These are phyloP conservation scores for Tetropium fuscum DNA, from an alignment of 2,888 invertebrate genomes.

Conservation along the genomic window DNA sequence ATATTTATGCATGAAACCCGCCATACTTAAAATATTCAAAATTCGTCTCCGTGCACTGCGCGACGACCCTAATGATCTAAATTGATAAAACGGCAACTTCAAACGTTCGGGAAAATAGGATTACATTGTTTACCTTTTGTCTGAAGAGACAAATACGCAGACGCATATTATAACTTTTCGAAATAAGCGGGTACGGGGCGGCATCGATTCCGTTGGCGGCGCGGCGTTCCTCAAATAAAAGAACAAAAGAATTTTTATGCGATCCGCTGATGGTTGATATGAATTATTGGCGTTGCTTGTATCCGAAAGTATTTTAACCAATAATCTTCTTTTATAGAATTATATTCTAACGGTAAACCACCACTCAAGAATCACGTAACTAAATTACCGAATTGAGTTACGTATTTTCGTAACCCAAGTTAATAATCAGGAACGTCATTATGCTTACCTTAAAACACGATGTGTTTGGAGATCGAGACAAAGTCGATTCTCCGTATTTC, in stretches of 20 bases:
- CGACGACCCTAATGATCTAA: conserved; percentile 39
- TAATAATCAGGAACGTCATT: too few species aligned
- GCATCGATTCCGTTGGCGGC: conserved; percentile 34
- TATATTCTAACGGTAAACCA: too few species aligned
- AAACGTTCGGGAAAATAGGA: conserved; percentile 50
- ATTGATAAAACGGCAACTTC: conserved; percentile 50
- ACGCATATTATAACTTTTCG: conserved; percentile 41
- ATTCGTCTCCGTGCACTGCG: conserved; percentile 17
- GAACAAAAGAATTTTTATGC: conserved; percentile 42
- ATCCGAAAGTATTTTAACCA: too few species aligned
- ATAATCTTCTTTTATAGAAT: too few species aligned
- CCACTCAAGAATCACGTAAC: too few species aligned
- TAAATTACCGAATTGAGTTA: too few species aligned
- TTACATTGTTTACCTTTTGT: conserved; percentile 50
- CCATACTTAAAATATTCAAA: conserved; percentile 45
- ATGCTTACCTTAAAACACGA: too few species aligned
- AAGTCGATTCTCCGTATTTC: too few species aligned
- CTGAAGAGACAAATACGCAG: conserved; percentile 41
- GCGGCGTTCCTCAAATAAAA: conserved; percentile 33
- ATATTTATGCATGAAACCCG: conserved; percentile 34
- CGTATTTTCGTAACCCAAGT: too few species aligned
- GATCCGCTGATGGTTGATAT: conserved; percentile 41
- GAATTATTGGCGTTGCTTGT: conserved; percentile 42
- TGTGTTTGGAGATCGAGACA: too few species aligned
- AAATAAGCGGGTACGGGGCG: conserved; percentile 44